Evolutionary conservation across 1,140 invertebrate genomes (phyloP).

Genomic region (Drosophila pseudoananassae): DNA sequence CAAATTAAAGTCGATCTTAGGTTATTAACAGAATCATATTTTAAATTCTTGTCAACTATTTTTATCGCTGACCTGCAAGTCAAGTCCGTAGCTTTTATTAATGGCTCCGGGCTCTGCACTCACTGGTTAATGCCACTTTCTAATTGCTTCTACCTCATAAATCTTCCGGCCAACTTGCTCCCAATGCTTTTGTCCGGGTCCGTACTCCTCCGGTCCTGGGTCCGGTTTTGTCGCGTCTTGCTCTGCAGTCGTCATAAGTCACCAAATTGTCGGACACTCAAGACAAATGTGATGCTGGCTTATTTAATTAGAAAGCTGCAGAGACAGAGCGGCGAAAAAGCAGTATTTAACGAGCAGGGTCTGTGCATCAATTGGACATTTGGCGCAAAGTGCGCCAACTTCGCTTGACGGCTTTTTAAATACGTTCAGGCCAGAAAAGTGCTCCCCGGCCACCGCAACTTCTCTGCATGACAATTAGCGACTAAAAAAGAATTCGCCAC

Average conservation of each 20-base stretch:
- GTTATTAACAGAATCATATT: not conserved
- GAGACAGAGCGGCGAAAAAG: slow-evolving; percentile 36
- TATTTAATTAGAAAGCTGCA: slow-evolving; percentile 74
- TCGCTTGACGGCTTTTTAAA: slow-evolving; percentile 77
- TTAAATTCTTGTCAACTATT: not conserved
- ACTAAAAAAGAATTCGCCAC: slow-evolving; percentile 42
- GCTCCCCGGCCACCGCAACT: slow-evolving; percentile 4
- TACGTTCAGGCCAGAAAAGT: slow-evolving; percentile 62
- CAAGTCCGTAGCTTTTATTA: slow-evolving; percentile 51
- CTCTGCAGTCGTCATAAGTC: slow-evolving; percentile 76
- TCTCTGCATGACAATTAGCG: slow-evolving; percentile 63
- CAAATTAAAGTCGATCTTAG: not conserved
- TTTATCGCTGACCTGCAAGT: not conserved
- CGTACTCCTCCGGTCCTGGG: not conserved
- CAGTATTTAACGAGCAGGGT: slow-evolving; percentile 56
- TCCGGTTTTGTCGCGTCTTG: slow-evolving; percentile 30
- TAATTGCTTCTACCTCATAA: slow-evolving; percentile 81
- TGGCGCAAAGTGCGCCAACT: slow-evolving; percentile 59
- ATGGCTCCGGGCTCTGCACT: slow-evolving; percentile 55
- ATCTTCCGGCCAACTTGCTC: slow-evolving; percentile 48
- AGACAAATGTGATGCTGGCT: slow-evolving; percentile 78
- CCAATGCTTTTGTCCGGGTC: slow-evolving; percentile 5
- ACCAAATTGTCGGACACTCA: slow-evolving; percentile 75
- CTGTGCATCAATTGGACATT: slow-evolving; percentile 77
- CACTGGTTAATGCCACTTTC: slow-evolving; percentile 76